Evolutionary conservation across 2,797 vertebrate genomes (phyloP).

Genomic region (Psittacula echo): DNA sequence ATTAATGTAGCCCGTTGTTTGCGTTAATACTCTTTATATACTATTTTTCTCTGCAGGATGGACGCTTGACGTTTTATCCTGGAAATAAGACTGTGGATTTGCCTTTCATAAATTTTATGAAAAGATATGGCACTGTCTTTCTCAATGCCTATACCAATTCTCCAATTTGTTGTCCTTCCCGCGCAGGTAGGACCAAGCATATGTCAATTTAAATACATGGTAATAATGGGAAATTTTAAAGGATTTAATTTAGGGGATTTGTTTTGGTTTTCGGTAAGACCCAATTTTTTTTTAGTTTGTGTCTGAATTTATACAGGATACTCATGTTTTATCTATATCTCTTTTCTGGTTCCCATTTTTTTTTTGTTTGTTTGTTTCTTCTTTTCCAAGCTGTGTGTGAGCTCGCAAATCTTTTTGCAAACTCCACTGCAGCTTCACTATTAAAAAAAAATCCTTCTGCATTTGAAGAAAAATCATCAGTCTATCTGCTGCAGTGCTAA

Average conservation of each 20-base stretch:
- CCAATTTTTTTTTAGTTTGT: background rate
- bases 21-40: background rate
- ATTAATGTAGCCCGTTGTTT: background rate
- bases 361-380: background rate
- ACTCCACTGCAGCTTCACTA: background rate
- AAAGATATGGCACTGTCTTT: conserved; percentile 84
- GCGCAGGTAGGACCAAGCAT: conserved; percentile 84
- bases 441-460: background rate
- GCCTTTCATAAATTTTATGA: conserved; percentile 88
- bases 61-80: conserved; percentile 88
- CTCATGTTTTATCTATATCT: background rate
- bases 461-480: background rate
- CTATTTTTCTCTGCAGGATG: conserved; percentile 82
- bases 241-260: background rate
- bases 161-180: conserved; percentile 97
- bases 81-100: conserved; percentile 87
- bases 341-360: background rate
- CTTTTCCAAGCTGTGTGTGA: background rate
- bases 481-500: background rate
- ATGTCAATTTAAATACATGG: background rate
- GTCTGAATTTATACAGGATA: background rate
- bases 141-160: conserved; percentile 94
- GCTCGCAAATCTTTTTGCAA: background rate
- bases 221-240: background rate
- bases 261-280: background rate